These are phyloP conservation scores for Sitta europaea DNA, from an alignment of 2,113 vertebrate species.

Conservation along the genomic window DNA sequence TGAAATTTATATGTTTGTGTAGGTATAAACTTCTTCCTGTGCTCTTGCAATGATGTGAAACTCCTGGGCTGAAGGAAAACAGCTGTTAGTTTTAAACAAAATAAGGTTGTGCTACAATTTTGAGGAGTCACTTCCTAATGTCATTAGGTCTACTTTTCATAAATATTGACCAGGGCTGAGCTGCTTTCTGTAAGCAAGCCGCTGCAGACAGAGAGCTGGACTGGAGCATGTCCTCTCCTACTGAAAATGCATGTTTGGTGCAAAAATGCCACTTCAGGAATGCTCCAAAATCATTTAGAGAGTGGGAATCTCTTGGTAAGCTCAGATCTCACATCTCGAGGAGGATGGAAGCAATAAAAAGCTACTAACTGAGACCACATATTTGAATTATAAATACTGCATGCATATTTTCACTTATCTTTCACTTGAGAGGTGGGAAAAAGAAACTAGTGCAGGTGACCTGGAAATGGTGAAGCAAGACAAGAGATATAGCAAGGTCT, in stretches of 20 bases:
- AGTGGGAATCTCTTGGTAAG: not conserved
- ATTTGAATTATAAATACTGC: not conserved
- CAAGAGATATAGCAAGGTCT: not conserved
- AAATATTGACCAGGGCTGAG: not conserved
- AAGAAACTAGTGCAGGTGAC: not conserved
- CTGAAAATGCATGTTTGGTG: not conserved
- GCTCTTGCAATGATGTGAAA: not conserved
- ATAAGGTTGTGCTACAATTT: not conserved
- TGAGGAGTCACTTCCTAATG: not conserved
- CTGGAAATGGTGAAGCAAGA: not conserved
- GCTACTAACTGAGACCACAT: not conserved
- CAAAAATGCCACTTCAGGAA: not conserved
- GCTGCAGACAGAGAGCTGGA: not conserved
- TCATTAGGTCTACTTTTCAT: not conserved
- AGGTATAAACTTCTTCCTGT: not conserved
- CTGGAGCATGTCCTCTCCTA: fast-evolving
- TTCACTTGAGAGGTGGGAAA: not conserved
- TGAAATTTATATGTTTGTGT: not conserved
- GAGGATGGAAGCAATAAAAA: not conserved
- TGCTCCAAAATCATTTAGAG: not conserved
- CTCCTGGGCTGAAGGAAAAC: not conserved
- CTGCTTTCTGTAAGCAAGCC: not conserved
- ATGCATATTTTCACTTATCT: not conserved
- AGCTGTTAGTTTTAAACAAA: not conserved
- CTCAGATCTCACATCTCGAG: not conserved